A percentile compares a stretch with the other conserved stretches of the same genome.
These are phyloP conservation scores for Stenoptilia bipunctidactyla DNA, from an alignment of 2,888 invertebrate genomes.

Conservation along the genomic window DNA sequence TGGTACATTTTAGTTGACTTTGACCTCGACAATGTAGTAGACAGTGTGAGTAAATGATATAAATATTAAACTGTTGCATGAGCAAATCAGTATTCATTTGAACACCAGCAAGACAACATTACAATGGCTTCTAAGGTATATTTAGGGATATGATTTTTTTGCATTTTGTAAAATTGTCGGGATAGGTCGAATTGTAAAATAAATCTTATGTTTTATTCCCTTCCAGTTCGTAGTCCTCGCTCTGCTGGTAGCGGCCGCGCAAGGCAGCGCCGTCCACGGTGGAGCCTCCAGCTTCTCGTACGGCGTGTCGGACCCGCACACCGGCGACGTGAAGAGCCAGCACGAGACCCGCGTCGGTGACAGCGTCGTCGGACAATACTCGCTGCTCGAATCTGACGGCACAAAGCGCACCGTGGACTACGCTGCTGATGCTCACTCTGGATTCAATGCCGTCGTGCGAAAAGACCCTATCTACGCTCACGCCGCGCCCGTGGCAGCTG, in stretches of 20 bases:
- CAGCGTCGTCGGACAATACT: conserved; percentile 65
- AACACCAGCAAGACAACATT: too few relatives aligned
- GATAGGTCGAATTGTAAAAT: too few relatives aligned
- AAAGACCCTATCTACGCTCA: conserved; percentile 31
- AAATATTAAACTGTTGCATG: too few relatives aligned
- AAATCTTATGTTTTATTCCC: too few relatives aligned
- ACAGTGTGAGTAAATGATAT: too few relatives aligned
- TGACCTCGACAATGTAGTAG: too few relatives aligned
- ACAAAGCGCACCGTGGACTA: conserved; percentile 72
- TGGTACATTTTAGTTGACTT: too few relatives aligned
- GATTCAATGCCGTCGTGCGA: conserved; percentile 55
- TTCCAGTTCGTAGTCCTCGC: conserved; percentile 57
- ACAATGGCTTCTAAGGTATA: too few relatives aligned
- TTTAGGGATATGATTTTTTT: too few relatives aligned
- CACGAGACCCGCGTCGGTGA: conserved; percentile 75
- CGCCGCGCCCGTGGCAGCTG: conserved; percentile 25
- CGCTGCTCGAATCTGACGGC: conserved; percentile 69
- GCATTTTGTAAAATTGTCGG: too few relatives aligned
- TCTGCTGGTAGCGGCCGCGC: conserved; percentile 50
- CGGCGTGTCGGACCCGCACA: conserved; percentile 58
- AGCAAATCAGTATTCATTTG: too few relatives aligned
- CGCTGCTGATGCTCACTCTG: conserved; percentile 36
- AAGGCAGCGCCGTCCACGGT: conserved; percentile 47
- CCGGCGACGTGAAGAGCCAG: conserved; percentile 56
- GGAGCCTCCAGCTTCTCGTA: conserved; percentile 59